Evolutionary conservation across 2,113 vertebrate genomes (phyloP), one percentile per base, ranked within the genome.

Genomic region (Dicentrarchus labrax): DNA sequence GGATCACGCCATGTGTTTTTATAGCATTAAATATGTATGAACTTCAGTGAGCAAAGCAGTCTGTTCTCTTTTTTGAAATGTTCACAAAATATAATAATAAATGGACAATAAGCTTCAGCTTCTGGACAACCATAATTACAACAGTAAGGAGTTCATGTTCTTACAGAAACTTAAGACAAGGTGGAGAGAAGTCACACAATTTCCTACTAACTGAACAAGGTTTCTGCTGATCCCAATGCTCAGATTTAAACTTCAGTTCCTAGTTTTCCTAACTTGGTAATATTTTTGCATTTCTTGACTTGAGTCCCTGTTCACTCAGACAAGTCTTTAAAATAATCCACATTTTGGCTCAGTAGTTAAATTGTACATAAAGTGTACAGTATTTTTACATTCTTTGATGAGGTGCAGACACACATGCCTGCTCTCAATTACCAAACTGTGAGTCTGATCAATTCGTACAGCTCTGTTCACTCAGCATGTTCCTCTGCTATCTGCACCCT

Each of bases 11-110:
- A 72, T 69, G 72, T 85, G 56, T 78, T 88, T 77, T 87, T 59
- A 73, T 64, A 82, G 5, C 68, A 80, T 80, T 53, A 85, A 90
- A 86, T 69, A 90, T 85, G 80, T 36, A 82, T 75, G 78, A 60
- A 38, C 47, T 17, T 15, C 64, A 47, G 39, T 41, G 36, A 56
- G 15, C 50, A 43, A 38, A 60, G 60, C 41, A 8, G 43, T 47
- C 38, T 48, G 59, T 24, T 24, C 30, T 47, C 8, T 0, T 9
- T 56, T 50, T 11, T 11, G 2, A n/a, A 19, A 15, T 54, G 17
- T 76, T 72, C n/a, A 62, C 62, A 50, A 45, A 56, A 56, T 80
- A 24, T 1, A 41, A 15, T 0, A 4, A 15, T 24, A 30, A 43
- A 53, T 53, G 5, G 11, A 50, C 8, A 36, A 17, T 39, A 39